Evolutionary conservation across 2,113 vertebrate genomes (phyloP), one percentile per base, ranked within the genome.

Genomic region (Cyprinodon brontotheroides): DNA sequence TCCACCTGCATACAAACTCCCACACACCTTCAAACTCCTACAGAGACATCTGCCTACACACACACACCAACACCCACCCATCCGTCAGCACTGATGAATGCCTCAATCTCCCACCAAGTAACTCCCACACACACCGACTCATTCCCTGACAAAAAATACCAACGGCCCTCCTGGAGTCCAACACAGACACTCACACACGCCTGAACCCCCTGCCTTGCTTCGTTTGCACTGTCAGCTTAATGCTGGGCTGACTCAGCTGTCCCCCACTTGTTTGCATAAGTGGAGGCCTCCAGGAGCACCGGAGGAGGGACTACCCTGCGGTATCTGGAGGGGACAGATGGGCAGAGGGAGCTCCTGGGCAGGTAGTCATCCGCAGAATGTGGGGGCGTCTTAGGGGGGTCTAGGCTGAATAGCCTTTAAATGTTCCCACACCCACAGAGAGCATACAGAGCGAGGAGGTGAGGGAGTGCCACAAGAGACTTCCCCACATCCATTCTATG

Each of bases 321-420:
- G 61, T 68, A 68, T 83, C 84, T 61, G 64, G 78, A 79, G 78
- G 65, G 82, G 88, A 92, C 93, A 94, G 93, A 94, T 95, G 93
- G 92, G 87, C 72, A 74, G 71, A 86, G 79, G 79, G 83, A 85
- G 86, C 86, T 93, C 93, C 92, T 91, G 91, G 90, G 92, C 92
- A 93, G 94, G 93, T 94, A 94, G 93, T 92, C 87, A 95, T 94
- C 88, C 83, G 74, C 73, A 93, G 93, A 93, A 94, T 95, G 93
- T 72, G 80, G 86, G 78, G 89, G 91, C 38, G 77, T 91, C 86
- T 83, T 75, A 3, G 63, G 85, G 91, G 86, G 90, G 78, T 82
- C 86, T 89, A 75, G 80, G 86, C 81, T 91, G 89, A 92, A 92
- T 87, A 84, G 81, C 74, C 72, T 90, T 87, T 91, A 90, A 91